A percentile compares a stretch with the other conserved stretches of the same genome.
Conservation (phyloP, 2,797 vertebrate genomes). For the Acipenser oxyrinchus region DNA sequence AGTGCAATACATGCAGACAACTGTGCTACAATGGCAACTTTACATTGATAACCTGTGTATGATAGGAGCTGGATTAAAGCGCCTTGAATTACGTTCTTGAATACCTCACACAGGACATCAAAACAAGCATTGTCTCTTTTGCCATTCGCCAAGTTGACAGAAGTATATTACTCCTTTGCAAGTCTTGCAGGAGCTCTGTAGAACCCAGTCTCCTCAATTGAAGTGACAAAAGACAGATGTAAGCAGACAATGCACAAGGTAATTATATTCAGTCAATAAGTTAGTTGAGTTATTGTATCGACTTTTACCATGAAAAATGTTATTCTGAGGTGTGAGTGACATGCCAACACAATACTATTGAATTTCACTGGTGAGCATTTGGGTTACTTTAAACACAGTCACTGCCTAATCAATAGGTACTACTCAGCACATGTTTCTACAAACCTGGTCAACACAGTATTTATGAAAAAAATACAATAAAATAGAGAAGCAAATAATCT, state of each 20-base stretch:
- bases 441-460: neutral
- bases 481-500: neutral
- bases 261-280: conserved; percentile 3
- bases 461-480: neutral
- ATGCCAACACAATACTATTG: neutral
- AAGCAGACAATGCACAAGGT: neutral
- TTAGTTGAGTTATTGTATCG: conserved; percentile 5
- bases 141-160: neutral
- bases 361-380: conserved; percentile 2
- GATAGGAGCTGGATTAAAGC: neutral
- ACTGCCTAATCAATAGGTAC: conserved; percentile 4
- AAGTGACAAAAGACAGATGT: neutral
- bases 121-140: neutral
- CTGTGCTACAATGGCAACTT: neutral
- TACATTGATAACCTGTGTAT: neutral
- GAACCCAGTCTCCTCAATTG: neutral
- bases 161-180: neutral
- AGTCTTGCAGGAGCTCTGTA: neutral
- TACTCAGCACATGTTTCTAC: neutral
- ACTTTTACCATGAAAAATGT: conserved; percentile 9
- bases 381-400: conserved; percentile 2
- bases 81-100: neutral
- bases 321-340: neutral
- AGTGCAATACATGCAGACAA: too few species aligned
- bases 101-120: neutral